Base-by-base conservation (phyloP, 2,113 vertebrate species). In the Lota lota region DNA sequence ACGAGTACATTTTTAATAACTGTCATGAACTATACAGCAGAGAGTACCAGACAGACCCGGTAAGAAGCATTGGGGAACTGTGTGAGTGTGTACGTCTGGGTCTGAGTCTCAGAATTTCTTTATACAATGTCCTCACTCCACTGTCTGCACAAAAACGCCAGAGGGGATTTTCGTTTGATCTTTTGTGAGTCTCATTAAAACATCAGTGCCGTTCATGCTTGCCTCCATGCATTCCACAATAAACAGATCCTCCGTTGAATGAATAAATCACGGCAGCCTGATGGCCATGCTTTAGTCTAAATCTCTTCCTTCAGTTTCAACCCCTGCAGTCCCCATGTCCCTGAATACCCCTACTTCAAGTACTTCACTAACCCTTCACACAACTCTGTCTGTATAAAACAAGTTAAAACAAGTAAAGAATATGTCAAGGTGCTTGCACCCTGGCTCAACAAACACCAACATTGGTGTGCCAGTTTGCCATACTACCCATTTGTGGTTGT, bases 1-100 rank as follows among this genome's bases (percentile, higher is more conserved):
- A 98, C 0, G 96, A 98, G 86, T 98, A 99, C 87, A 99, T 99
- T 88, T 99, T 98, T 75, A 98, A 98, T 84, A 99, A 99, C 90
- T 98, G 97, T 15, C 96, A 98, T 0, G 97, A 99, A 78, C 93
- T 98, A 3, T 99, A 99, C 82, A 98, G 96, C 64, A 94, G 96
- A 57, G 96, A 99, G 88, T 99, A 99, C 86, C 97, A 99, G 89
- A 95, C 95, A 60, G 87, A 90, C 75, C 88, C 85, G 67, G 88
- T 90, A 73, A 84, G 85, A 71, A 61, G 50, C 62, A 66, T 56
- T n/a, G 11, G 40, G 40, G 40, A 28, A 1, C 61, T 75, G n/a
- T 61, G 54, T 72, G 59, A 70, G 59, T 1, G 18, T 70, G 56
- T 17, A 18, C 17, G 66, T 21, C 12, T 33, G 61, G 24, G 61